Base-by-base conservation (phyloP, 2,888 invertebrate species). In the Mythimna lalbum region DNA sequence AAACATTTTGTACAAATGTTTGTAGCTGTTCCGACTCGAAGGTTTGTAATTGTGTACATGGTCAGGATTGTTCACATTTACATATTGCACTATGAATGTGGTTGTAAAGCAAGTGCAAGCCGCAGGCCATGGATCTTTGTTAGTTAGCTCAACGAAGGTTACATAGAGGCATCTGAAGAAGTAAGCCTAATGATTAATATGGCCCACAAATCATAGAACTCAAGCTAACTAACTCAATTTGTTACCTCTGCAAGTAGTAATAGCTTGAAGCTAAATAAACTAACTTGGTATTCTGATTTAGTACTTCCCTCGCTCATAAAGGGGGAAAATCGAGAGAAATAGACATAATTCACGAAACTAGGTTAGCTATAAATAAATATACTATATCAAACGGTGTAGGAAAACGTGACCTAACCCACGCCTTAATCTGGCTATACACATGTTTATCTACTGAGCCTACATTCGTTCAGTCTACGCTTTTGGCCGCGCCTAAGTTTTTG, bases 371-470 rank as follows among this genome's bases (percentile, higher is more conserved):
- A 79, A 80, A 78, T 78, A 78, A 69, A 79, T 71, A 71, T 68
- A 80, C 68, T 60, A 71, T 63, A 75, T 79, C 80, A 79, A 80
- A 79, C 67, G 76, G 68, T 80, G 70, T 65, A 79, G 76, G 70
- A 79, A 76, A 79, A 79, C 76, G 79, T 79, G 79, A 79, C 65
- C 76, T 80, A 71, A 55, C 76, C 80, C 80, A 80, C 80, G 71
- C 71, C 57, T 71, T 76, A 56, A 78, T 63, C 69, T 60, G 50
- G 63, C 47, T 78, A 23, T 78, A 69, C 73, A 75, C 63, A 70
- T 75, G 63, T 80, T 68, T 63, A 79, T 56, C 68, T 75, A 57
- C 23, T 36, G 21, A 65, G 78, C 65, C 62, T 63, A 65, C 65
- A 65, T 76, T 80, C 71, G 63, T 71, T 57, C 33, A 55, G 49